A percentile compares a stretch with the other conserved stretches of the same genome.
Conservation (phyloP, 1,140 invertebrate genomes). For the Formica selysi region DNA sequence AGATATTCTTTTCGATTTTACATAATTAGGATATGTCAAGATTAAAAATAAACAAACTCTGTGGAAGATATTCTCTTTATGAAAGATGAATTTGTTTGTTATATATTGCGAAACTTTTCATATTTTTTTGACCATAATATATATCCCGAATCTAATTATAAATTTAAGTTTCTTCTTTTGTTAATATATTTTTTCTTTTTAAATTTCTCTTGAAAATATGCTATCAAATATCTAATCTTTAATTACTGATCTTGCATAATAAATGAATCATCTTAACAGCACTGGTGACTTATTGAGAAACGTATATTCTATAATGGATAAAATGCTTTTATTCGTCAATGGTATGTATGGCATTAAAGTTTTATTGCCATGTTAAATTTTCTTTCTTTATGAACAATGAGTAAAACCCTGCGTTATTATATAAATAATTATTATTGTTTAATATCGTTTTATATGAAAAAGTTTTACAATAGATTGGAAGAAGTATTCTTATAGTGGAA, state of each 20-base stretch:
- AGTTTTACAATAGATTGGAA: conserved; percentile 14
- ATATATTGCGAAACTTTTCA: background rate
- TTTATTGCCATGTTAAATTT: background rate
- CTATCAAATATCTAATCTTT: conserved; percentile 43
- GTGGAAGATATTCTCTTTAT: background rate
- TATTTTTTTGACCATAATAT: background rate
- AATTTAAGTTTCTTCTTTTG: background rate
- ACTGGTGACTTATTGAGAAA: background rate
- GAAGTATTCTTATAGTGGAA: conserved; percentile 51
- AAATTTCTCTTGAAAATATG: background rate
- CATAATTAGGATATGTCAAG: conserved; percentile 15
- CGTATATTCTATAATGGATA: conserved; percentile 11
- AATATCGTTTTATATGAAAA: background rate
- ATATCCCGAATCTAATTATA: conserved; percentile 13
- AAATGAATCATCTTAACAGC: conserved; percentile 52
- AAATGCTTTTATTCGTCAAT: conserved; percentile 26
- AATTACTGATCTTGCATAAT: conserved; percentile 62
- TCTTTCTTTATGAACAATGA: background rate
- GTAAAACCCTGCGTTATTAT: background rate
- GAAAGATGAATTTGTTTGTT: background rate
- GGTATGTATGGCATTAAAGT: conserved; percentile 12
- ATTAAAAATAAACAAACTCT: background rate
- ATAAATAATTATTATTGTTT: conserved; percentile 32
- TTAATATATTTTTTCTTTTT: conserved; percentile 2
- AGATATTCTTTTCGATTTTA: conserved; percentile 35